Evolutionary conservation across 1,140 invertebrate genomes (phyloP).

Genomic region (Eumeta japonica): DNA sequence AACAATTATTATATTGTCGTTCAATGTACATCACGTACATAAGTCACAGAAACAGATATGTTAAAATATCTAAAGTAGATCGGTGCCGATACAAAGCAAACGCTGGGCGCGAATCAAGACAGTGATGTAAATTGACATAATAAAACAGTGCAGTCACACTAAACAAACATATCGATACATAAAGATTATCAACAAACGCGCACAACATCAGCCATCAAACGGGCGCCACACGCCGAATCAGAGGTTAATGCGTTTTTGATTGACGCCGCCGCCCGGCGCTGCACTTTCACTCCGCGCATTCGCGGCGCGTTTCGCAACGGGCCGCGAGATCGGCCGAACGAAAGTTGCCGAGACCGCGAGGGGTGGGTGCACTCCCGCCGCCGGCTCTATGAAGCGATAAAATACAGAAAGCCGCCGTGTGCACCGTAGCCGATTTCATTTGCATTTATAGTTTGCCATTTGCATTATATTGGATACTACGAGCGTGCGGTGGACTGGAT

Average conservation of each 20-base stretch:
- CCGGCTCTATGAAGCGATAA: not conserved
- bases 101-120: too few relatives aligned
- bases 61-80: too few relatives aligned
- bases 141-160: too few relatives aligned
- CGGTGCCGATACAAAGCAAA: too few relatives aligned
- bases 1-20: too few relatives aligned
- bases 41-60: too few relatives aligned
- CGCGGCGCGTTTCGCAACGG: not conserved
- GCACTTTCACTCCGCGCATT: slow-evolving; percentile 37
- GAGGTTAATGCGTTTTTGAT: slow-evolving; percentile 43
- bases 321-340: not conserved
- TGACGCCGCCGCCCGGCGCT: slow-evolving; percentile 26
- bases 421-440: not conserved
- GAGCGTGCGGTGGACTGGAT: not conserved
- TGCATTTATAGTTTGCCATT: not conserved
- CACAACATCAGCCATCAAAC: too few relatives aligned
- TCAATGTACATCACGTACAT: too few relatives aligned
- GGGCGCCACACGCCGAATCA: slow-evolving; percentile 10
- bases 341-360: not conserved
- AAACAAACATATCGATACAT: too few relatives aligned
- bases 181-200: too few relatives aligned
- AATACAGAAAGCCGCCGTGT: too few relatives aligned
- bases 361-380: not conserved
- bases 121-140: too few relatives aligned
- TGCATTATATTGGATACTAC: not conserved